Percentiles rank a stretch among this genome's conserved stretches.
These are phyloP conservation scores for Aleiodes alternator DNA, from an alignment of 2,888 invertebrate species.

Conservation along the genomic window DNA sequence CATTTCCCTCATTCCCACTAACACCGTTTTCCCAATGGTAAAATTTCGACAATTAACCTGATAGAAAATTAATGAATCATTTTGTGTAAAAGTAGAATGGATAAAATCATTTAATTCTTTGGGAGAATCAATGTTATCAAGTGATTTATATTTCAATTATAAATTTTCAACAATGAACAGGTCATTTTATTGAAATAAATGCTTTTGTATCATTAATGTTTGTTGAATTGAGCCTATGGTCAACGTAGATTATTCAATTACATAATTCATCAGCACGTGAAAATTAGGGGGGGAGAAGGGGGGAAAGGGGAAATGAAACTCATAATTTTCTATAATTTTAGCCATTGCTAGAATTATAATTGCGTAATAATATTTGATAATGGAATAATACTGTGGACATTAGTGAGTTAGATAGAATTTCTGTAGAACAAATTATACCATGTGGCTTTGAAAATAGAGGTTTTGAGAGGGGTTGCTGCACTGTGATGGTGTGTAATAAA, in stretches of 20 bases:
- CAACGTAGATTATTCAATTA: conserved; percentile 7
- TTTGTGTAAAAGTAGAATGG: neutral
- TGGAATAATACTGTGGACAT: neutral
- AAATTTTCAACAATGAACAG: no score
- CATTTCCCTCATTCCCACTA: neutral
- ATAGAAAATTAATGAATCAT: conserved; percentile 41
- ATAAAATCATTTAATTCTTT: no score
- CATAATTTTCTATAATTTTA: conserved; percentile 4
- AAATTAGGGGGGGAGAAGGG: no score
- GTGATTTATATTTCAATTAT: no score
- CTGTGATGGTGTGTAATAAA: conserved; percentile 16
- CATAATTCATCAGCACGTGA: neutral
- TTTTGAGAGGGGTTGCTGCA: neutral
- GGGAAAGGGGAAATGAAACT: no score
- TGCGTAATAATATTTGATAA: conserved; percentile 22
- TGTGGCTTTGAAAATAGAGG: neutral
- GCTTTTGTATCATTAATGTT: neutral
- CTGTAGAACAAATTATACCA: conserved; percentile 10
- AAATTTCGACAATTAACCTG: conserved; percentile 28
- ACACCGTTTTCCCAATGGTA: neutral
- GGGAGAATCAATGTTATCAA: no score
- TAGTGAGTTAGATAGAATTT: conserved; percentile 13
- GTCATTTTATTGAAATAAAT: no score
- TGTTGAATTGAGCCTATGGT: neutral
- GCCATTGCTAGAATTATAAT: neutral